Base-by-base conservation (phyloP, 2,888 invertebrate species). In the Plebejus melissa region DNA sequence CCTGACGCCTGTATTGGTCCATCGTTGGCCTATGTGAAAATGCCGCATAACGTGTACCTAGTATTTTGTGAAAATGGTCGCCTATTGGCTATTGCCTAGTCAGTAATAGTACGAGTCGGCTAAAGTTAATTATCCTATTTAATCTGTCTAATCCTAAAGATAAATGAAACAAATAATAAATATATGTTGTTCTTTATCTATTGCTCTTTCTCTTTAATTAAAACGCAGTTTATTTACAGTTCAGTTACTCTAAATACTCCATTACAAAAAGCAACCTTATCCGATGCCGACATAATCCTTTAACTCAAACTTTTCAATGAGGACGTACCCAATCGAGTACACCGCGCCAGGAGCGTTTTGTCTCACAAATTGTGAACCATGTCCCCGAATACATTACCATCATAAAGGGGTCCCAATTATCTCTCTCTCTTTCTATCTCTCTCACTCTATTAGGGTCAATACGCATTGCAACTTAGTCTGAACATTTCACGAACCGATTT, bases 391-490 rank as follows among this genome's bases (percentile, higher is more conserved):
- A 65, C 65, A 36, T 65, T 65, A 65, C 9, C 65, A 65, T 65
- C 65, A 36, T 65, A 65, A 65, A 65, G 65, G 65, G 65, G 32
- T 65, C 4, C 65, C 65, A 36, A 65, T 65, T 36, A 65, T 65
- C 65, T 60, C 65, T 5, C 13, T 16, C 16, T 54, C 54, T 54
- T 11, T 46, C 16, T 54, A 13, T 16, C 4, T 54, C 4, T 16
- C 54, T 16, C 50, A 4, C 50, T 16, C 54, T 54, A 0, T 4
- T 4, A 16, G 54, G 54, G 16, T 54, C 11, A 54, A 16, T 54
- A 3, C 16, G 4, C 54, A 54, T 54, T 46, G 46, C 9, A 46
- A 46, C 2, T 4, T 4, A 54, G 54, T 13, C 11, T 6, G 6
- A 38, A 38, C 38, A 38, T 7, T 38, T 38, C 38, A 38, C 38